Conservation (phyloP, 2,113 vertebrate species). For the Sorex araneus region DNA sequence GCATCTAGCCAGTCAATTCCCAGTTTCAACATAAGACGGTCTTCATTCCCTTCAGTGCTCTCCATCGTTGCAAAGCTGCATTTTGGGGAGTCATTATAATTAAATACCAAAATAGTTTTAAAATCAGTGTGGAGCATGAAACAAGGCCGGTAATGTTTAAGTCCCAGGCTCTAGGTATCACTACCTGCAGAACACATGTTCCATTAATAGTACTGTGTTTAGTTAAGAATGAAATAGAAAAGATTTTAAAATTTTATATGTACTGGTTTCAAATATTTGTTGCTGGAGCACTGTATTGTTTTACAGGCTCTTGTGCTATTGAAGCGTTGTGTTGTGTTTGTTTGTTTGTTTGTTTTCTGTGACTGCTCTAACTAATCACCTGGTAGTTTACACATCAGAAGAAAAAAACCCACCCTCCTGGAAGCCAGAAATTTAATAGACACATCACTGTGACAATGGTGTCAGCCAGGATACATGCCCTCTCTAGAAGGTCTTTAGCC, state of each 20-base stretch:
- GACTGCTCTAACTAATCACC: background rate
- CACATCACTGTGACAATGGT: background rate
- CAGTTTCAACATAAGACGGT: background rate
- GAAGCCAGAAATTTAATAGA: background rate
- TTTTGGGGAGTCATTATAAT: background rate
- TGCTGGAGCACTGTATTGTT: background rate
- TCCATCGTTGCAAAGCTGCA: background rate
- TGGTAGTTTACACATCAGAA: background rate
- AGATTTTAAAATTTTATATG: background rate
- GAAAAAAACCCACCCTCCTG: background rate
- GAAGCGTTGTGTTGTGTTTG: background rate
- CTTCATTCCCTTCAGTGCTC: background rate
- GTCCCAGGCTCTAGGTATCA: background rate
- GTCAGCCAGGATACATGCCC: background rate
- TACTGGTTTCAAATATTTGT: conserved; percentile 4
- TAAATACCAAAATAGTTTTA: background rate
- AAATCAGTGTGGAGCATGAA: conserved; percentile 16
- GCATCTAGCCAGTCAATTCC: background rate
- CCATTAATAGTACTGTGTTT: background rate
- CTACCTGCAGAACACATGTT: background rate
- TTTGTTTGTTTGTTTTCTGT: no score
- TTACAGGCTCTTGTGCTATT: background rate
- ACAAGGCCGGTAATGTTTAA: background rate
- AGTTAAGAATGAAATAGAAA: background rate
- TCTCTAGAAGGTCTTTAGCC: background rate